Conservation (phyloP, 2,797 vertebrate species). For the Dromococcyx pavoninus region DNA sequence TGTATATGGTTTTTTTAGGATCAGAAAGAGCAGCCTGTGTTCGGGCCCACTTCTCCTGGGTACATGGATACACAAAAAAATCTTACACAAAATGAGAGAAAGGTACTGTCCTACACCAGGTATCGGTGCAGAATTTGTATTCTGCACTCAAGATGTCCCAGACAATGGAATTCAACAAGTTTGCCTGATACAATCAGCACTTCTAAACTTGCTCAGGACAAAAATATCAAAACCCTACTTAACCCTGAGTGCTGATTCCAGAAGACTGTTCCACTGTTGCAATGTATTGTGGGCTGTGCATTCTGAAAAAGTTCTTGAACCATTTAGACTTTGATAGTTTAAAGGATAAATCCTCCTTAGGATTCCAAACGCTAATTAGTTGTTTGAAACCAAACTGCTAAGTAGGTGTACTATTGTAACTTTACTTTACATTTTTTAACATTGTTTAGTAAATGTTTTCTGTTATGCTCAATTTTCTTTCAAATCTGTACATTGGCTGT, state of each 20-base stretch:
- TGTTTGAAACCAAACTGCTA: background rate
- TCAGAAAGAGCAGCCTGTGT: background rate
- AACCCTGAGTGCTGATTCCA: background rate
- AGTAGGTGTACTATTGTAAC: background rate
- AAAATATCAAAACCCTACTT: background rate
- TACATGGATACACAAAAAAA: background rate
- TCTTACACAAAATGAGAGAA: background rate
- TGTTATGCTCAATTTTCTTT: background rate
- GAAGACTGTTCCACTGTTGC: background rate
- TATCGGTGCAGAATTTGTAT: background rate
- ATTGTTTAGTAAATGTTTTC: background rate
- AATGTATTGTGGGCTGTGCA: rapidly evolving
- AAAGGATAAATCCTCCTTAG: background rate
- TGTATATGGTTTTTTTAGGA: background rate
- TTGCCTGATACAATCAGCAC: rapidly evolving
- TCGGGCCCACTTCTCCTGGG: background rate
- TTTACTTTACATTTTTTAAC: background rate
- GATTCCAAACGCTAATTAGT: background rate
- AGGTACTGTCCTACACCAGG: background rate
- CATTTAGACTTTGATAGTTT: background rate
- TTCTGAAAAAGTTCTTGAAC: background rate
- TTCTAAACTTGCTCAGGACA: background rate
- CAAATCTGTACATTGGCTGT: background rate
- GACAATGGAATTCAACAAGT: background rate
- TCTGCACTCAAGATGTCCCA: background rate